Conservation (phyloP, 1,140 invertebrate genomes). For the Zophobas atratus region DNA sequence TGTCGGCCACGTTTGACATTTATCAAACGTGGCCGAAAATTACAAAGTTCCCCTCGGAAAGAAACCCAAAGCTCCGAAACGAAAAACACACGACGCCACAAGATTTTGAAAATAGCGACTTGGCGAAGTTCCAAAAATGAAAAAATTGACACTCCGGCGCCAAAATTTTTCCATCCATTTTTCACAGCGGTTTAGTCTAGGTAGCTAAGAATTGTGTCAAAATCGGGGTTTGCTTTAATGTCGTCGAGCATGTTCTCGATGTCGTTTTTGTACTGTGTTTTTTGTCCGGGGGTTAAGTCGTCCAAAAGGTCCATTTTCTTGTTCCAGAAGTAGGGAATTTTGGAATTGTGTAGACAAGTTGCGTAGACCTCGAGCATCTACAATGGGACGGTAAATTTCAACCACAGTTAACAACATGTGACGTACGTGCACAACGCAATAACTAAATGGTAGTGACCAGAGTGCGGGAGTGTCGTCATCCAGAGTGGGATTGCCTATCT, state of each 20-base stretch:
- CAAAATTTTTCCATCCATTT: too few species aligned
- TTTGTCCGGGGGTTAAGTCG: neutral
- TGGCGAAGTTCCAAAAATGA: too few species aligned
- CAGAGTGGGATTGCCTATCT: conserved; percentile 16
- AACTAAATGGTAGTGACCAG: conserved; percentile 66
- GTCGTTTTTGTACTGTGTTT: neutral
- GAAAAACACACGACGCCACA: too few species aligned
- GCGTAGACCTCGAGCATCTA: conserved; percentile 66
- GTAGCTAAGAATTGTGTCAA: conserved; percentile 1
- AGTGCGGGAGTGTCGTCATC: conserved; percentile 62
- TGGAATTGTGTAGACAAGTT: conserved; percentile 61
- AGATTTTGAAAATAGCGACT: too few species aligned
- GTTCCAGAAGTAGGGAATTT: conserved; percentile 71
- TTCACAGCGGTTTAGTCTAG: too few species aligned
- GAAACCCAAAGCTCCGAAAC: too few species aligned
- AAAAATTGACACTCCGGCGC: too few species aligned
- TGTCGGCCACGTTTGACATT: too few species aligned
- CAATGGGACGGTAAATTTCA: neutral
- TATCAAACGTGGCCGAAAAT: too few species aligned
- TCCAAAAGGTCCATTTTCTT: conserved; percentile 16
- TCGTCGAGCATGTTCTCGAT: neutral
- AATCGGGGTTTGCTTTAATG: neutral
- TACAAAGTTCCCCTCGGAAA: too few species aligned
- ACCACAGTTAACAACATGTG: neutral
- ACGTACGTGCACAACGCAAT: conserved; percentile 63